A percentile compares a stretch with the other conserved stretches of the same genome.
phyloP scores from a whole-genome alignment of 2,797 vertebrate genomes.

The Sebastes minor region DNA sequence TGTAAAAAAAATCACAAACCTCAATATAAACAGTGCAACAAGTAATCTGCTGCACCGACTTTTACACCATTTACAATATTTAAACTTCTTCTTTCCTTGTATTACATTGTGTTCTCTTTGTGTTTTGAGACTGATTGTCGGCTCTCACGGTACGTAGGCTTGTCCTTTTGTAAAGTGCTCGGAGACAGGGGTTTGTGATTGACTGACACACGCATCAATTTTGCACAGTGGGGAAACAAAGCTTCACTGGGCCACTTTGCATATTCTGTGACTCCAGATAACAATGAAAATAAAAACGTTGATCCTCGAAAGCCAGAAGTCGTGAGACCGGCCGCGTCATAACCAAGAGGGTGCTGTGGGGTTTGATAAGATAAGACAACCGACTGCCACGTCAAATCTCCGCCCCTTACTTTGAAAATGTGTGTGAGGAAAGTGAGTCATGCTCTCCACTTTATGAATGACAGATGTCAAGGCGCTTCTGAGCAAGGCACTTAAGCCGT shows the following conservation, averaged over 20 bases:
- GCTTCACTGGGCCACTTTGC: constrained; percentile 39
- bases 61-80: background rate
- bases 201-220: constrained; percentile 58
- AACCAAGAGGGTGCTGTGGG: background rate
- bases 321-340: background rate
- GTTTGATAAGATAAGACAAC: background rate
- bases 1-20: background rate
- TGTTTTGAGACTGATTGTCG: constrained; percentile 3
- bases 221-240: constrained; percentile 52
- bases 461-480: background rate
- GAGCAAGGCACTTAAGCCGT: background rate
- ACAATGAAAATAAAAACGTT: background rate
- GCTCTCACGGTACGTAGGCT: constrained; percentile 16
- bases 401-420: background rate
- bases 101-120: background rate
- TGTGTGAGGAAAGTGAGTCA: background rate
- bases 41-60: constrained; percentile 3
- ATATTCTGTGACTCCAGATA: constrained; percentile 33
- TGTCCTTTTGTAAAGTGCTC: constrained; percentile 35
- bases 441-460: background rate
- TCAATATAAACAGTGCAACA: constrained; percentile 26
- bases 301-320: background rate
- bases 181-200: constrained; percentile 36
- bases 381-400: background rate
- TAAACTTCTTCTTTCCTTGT: background rate